Percentiles rank a stretch among this genome's conserved stretches.
These are phyloP conservation scores for Cyprinus carpio DNA, from an alignment of 2,113 vertebrate genomes.

Conservation along the genomic window DNA sequence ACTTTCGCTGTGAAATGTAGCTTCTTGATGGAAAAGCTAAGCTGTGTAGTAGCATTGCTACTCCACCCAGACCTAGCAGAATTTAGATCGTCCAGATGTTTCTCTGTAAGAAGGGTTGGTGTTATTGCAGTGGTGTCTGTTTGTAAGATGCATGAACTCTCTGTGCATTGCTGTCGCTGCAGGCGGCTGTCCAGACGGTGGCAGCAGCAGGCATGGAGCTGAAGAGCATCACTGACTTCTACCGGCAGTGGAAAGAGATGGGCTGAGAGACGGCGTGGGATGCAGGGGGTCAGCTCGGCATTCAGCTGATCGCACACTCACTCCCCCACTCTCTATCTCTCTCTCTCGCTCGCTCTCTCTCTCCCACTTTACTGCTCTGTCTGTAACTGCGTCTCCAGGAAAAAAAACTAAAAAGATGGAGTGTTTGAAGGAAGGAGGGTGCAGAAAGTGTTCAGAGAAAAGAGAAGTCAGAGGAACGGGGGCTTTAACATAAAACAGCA, in stretches of 20 bases:
- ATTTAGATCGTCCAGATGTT: neutral
- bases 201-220: constrained; percentile 85
- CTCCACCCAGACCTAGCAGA: no score
- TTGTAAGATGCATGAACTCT: neutral
- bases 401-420: constrained; percentile 58
- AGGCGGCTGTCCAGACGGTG: constrained; percentile 87
- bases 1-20: no score
- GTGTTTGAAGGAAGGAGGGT: constrained; percentile 48
- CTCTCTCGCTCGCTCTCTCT: constrained; percentile 57
- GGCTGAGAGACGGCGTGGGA: constrained; percentile 79
- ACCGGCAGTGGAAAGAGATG: constrained; percentile 98
- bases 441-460: constrained; percentile 39
- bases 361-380: constrained; percentile 72
- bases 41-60: no score
- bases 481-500: constrained; percentile 55
- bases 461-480: constrained; percentile 58
- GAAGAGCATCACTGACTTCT: constrained; percentile 92
- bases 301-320: constrained; percentile 76
- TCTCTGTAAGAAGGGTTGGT: neutral
- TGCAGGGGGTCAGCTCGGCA: constrained; percentile 66
- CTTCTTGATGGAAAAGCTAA: no score
- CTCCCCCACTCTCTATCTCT: constrained; percentile 70
- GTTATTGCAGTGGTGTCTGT: neutral
- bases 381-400: constrained; percentile 70
- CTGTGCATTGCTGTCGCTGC: neutral